Conservation (phyloP, 2,888 invertebrate genomes). For the Eurois occulta region DNA sequence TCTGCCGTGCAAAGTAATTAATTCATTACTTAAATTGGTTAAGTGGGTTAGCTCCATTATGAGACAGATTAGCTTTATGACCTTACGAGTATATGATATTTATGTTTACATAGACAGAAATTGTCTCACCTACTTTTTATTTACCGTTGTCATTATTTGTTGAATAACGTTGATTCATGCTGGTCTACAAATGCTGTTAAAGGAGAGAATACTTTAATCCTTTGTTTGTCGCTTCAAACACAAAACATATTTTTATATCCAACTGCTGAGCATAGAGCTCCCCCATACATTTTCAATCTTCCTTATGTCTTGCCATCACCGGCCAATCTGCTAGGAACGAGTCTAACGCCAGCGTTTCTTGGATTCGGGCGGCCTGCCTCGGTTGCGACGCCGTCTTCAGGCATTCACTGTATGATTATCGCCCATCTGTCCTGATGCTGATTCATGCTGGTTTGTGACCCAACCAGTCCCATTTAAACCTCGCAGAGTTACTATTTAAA, state of each 20-base stretch:
- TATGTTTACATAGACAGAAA: neutral
- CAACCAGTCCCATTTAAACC: neutral
- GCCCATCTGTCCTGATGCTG: neutral
- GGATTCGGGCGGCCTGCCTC: neutral
- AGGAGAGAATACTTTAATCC: neutral
- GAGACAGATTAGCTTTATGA: conserved; percentile 15
- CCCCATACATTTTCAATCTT: too few relatives aligned
- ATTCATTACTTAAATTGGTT: conserved; percentile 39
- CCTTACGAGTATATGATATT: conserved; percentile 1
- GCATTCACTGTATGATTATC: neutral
- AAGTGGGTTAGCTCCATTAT: conserved; percentile 30
- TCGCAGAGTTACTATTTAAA: neutral
- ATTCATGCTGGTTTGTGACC: neutral
- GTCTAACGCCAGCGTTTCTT: neutral
- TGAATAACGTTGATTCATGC: conserved; percentile 11
- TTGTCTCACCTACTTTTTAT: conserved; percentile 7
- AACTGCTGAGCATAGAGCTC: too few relatives aligned
- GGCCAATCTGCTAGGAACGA: neutral
- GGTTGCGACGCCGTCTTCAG: neutral
- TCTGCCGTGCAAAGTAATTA: conserved; percentile 24
- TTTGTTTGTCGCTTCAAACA: neutral
- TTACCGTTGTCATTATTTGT: neutral
- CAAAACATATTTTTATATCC: neutral
- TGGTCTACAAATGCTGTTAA: neutral
- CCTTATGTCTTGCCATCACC: neutral